These are phyloP conservation scores for Anabas testudineus DNA, from an alignment of 2,797 vertebrate species.

Conservation along the genomic window DNA sequence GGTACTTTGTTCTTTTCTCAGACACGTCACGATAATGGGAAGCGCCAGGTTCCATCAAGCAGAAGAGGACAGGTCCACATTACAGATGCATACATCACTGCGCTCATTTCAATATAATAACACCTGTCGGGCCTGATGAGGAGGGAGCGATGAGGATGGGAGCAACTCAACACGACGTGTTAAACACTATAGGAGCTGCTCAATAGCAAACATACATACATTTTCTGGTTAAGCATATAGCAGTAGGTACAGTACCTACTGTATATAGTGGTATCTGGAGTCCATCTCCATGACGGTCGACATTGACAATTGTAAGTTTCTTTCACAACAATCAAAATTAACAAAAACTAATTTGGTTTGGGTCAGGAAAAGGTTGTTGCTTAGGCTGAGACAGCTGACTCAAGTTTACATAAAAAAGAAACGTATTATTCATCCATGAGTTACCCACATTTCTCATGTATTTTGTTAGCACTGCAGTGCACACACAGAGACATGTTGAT, in stretches of 20 bases:
- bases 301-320: too few species aligned
- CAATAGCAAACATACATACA: background rate
- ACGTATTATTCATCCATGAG: too few species aligned
- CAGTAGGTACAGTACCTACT: too few species aligned
- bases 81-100: conserved; percentile 81
- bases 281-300: too few species aligned
- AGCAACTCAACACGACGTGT: conserved; percentile 46
- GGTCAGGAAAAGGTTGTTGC: background rate
- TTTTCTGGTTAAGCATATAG: background rate
- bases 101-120: conserved; percentile 83
- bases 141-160: conserved; percentile 60
- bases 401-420: too few species aligned
- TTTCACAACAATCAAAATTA: too few species aligned
- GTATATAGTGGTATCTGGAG: too few species aligned
- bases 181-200: conserved; percentile 13
- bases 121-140: conserved; percentile 79
- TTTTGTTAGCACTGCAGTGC: too few species aligned
- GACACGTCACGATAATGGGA: conserved; percentile 73
- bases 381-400: background rate
- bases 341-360: background rate
- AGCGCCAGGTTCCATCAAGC: conserved; percentile 77
- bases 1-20: conserved; percentile 74
- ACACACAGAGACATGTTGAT: too few species aligned
- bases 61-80: conserved; percentile 79
- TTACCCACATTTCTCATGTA: too few species aligned